Evolutionary conservation across 1,140 invertebrate genomes (phyloP), one percentile per base, ranked within the genome.

Genomic region (Rhopalosiphum padi): DNA sequence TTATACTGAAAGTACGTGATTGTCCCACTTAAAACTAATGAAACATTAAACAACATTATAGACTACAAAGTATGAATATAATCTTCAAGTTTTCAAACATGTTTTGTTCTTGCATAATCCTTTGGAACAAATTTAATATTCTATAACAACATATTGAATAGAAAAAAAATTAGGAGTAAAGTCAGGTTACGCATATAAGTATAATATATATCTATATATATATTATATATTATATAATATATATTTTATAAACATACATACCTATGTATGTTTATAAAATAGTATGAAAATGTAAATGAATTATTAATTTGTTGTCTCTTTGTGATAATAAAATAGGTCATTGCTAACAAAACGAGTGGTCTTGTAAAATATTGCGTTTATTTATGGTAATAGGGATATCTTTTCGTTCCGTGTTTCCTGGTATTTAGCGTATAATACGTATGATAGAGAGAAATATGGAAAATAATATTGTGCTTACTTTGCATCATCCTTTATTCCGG

Each of bases 311-410:
- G 23, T 41, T 30, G 37, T 43, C 22, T 85, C 37, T 15, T 85
- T 85, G 37, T 85, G 41, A 25, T 85, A 43, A 41, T 41, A 85
- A 85, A 25, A 85, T 85, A 85, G 35, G 83, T 85, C 77, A n/a
- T 37, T 85, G 41, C 3, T 85, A 43, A 85, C 37, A 85, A 85
- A 85, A 85, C 83, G 23, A 25, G 11, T 85, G 37, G 37, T 85
- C 41, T 85, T 43, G 83, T 85, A 41, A 85, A 85, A 85, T 85
- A 85, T 85, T 43, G 9, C 43, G 1, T 88, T 88, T 88, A n/a
- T 88, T 88, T 88, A 88, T 35, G n/a, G n/a, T 48, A 77, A 77
- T 77, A 77, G 30, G 60, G 60, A 77, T 77, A n/a, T n/a, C 60
- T 77, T 77, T 77, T 77, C 60, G 15, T 77, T 35, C n/a, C 30